These are phyloP conservation scores for Gallinago media DNA, from an alignment of 2,113 vertebrate genomes.

Conservation along the genomic window DNA sequence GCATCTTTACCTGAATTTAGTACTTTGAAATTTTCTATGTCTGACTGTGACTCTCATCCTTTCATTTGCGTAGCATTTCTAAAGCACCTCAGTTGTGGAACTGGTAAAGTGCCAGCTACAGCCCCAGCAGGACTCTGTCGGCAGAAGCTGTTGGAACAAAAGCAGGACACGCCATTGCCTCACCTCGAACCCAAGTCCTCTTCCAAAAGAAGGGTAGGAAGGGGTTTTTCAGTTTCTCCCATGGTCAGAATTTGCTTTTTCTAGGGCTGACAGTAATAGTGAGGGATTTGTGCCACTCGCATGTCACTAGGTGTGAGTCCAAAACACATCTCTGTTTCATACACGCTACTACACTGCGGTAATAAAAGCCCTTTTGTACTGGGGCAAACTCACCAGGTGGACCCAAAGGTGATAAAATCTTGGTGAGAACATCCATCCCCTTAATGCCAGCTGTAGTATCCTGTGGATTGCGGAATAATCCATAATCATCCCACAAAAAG, in stretches of 20 bases:
- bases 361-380: background rate
- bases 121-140: background rate
- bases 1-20: background rate
- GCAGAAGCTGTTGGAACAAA: background rate
- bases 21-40: background rate
- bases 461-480: accelerated
- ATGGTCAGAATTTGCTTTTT: background rate
- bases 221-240: background rate
- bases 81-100: background rate
- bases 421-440: background rate
- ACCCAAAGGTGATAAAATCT: background rate
- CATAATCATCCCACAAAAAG: background rate
- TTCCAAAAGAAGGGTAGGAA: background rate
- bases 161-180: background rate
- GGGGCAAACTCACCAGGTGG: background rate
- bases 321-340: background rate
- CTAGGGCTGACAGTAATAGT: background rate
- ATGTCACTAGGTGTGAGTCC: background rate
- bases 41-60: background rate
- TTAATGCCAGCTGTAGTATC: background rate
- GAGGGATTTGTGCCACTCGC: background rate
- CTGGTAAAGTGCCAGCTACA: background rate
- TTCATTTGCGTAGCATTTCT: background rate
- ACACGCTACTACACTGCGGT: accelerated
- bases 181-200: accelerated